Base-by-base conservation (phyloP, 2,797 vertebrate genomes). In the Thamnophis elegans region DNA sequence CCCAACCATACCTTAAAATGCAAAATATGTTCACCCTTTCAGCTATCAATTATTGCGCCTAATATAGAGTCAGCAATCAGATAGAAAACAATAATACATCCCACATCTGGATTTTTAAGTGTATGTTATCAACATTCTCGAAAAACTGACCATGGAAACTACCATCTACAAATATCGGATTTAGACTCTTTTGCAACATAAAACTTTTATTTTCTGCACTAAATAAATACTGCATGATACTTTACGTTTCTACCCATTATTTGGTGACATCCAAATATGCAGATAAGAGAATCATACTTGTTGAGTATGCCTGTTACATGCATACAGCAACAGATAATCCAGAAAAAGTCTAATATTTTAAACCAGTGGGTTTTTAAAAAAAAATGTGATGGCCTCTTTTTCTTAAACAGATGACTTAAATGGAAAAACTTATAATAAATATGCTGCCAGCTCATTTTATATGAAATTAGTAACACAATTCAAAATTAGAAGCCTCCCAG, bases 361-460 rank as follows among this genome's bases (percentile, higher is more conserved):
- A 90, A 87, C 54, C 68, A 28, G 0, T 78, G 47, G 13, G 10
- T 53, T 93, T 82, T 78, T 5, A 0, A 0, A 25, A 55, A 47
- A 16, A 78, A 53, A 86, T 12, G 0, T 28, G 42, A 11, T 60
- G 3, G 0, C 0, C 0, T 53, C 54, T 89, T 53, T 78, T 93
- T 90, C 68, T 36, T 4, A 90, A 92, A 94, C 0, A 91, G 93
- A 90, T 8, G 1, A 89, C 90, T 95, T 93, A 88, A 94, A 96
- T 90, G 85, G 32, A 90, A 91, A 16, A 36, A 47, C n/a, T 32
- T 90, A 10, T 5, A 92, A 26, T 87, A 92, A 85, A 91, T 18
- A 93, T 90, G 11, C 68, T 59, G 42, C 92, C 65, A 92, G 22
- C 1, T 92, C 58, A 55, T 58, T 89, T 93, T 60, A 95, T 55